These are phyloP conservation scores for Nomada lathburiana DNA, from an alignment of 2,888 invertebrate species.

Conservation along the genomic window DNA sequence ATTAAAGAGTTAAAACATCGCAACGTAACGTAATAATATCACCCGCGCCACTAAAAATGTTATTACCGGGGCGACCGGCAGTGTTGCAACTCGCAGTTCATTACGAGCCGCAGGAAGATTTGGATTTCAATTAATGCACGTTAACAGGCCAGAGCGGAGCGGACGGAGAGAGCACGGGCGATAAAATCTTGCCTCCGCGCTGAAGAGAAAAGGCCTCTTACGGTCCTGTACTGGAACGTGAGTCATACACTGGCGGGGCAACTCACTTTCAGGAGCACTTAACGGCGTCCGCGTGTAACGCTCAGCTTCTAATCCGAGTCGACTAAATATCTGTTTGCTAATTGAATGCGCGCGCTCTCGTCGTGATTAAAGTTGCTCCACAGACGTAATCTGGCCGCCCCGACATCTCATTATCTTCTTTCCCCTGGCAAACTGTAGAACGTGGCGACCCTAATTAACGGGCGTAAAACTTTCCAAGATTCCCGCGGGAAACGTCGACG, in stretches of 20 bases:
- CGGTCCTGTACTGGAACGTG: constrained; percentile 22
- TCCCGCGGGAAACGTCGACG: constrained; percentile 9
- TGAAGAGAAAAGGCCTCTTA: constrained; percentile 34
- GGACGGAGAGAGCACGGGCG: constrained; percentile 5
- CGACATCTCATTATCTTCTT: constrained; percentile 53
- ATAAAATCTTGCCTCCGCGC: constrained; percentile 42
- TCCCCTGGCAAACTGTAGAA: constrained; percentile 44
- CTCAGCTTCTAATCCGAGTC: constrained; percentile 68
- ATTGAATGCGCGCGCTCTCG: constrained; percentile 63
- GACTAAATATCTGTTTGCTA: constrained; percentile 67
- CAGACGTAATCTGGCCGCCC: constrained; percentile 51
- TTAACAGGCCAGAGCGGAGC: background rate
- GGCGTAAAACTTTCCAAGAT: constrained; percentile 30
- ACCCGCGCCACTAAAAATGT: background rate
- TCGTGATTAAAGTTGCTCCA: constrained; percentile 61
- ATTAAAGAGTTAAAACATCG: background rate
- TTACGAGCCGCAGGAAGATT: background rate
- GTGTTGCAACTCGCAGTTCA: background rate
- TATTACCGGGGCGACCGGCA: background rate
- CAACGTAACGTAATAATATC: background rate
- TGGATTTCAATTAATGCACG: constrained; percentile 31
- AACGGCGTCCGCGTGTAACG: constrained; percentile 57
- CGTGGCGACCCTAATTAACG: constrained; percentile 50
- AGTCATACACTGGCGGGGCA: constrained; percentile 53
- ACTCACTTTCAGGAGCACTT: constrained; percentile 67